Evolutionary conservation across 2,797 vertebrate genomes (phyloP).

Genomic region (Sebastiscus tertius): DNA sequence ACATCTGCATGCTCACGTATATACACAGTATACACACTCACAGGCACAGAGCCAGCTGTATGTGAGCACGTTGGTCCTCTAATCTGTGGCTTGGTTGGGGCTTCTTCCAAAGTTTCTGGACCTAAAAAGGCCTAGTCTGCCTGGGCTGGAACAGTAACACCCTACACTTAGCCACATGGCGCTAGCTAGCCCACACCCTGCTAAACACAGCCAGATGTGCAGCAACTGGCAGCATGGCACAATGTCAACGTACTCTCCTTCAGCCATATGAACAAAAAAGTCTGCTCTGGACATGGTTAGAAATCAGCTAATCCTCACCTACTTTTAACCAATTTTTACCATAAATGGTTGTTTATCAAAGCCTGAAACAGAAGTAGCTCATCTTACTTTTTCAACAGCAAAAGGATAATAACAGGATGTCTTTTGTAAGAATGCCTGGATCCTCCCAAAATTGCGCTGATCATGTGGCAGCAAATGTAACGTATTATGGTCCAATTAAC

Average conservation of each 20-base stretch:
- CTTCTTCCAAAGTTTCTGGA: conserved; percentile 70
- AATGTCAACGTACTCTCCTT: conserved; percentile 48
- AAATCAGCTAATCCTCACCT: background rate
- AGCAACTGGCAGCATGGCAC: conserved; percentile 61
- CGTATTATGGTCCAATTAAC: conserved; percentile 54
- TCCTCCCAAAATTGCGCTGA: conserved; percentile 37
- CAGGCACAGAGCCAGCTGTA: conserved; percentile 49
- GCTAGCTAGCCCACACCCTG: conserved; percentile 80
- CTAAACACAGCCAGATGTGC: conserved; percentile 83
- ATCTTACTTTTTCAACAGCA: conserved; percentile 18
- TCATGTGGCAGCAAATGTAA: conserved; percentile 45
- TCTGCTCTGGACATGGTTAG: background rate
- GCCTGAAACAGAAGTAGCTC: conserved; percentile 13
- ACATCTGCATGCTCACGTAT: conserved; percentile 40
- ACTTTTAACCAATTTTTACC: background rate
- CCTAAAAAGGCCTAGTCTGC: conserved; percentile 70
- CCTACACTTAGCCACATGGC: conserved; percentile 84
- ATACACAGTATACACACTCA: conserved; percentile 25
- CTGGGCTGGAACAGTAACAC: conserved; percentile 80
- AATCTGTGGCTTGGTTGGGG: conserved; percentile 77
- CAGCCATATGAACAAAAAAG: conserved; percentile 7
- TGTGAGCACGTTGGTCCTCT: conserved; percentile 69
- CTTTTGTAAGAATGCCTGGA: conserved; percentile 24
- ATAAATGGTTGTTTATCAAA: background rate
- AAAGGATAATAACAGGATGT: conserved; percentile 30